A percentile compares a stretch with the other conserved stretches of the same genome.
Conservation (phyloP, 2,113 vertebrate genomes). For the Takifugu bimaculatus region DNA sequence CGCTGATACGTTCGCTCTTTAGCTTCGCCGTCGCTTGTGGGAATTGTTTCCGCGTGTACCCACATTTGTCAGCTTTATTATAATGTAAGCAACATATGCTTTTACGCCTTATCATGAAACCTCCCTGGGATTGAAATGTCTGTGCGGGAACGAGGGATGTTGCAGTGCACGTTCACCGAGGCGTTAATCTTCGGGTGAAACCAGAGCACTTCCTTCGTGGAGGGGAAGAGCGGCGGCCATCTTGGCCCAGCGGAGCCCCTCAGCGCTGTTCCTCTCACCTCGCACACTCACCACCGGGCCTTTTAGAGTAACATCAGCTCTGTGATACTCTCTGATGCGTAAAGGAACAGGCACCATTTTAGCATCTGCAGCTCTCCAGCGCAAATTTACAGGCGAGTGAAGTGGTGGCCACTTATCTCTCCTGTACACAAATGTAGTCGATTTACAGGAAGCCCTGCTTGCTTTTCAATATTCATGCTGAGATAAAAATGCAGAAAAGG, state of each 20-base stretch:
- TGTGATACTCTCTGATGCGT: slow-evolving; percentile 33
- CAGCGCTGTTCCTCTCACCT: slow-evolving; percentile 32
- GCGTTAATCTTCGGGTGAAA: too few species aligned
- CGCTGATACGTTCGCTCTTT: neutral
- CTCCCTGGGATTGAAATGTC: too few species aligned
- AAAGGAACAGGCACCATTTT: slow-evolving; percentile 35
- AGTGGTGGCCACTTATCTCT: slow-evolving; percentile 60
- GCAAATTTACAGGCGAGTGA: slow-evolving; percentile 30
- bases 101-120: too few species aligned
- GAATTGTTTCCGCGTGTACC: neutral
- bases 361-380: slow-evolving; percentile 39
- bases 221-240: slow-evolving; percentile 17
- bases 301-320: slow-evolving; percentile 25
- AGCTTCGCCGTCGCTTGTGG: neutral
- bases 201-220: too few species aligned
- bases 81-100: neutral
- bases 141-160: too few species aligned
- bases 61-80: neutral
- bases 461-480: slow-evolving; percentile 62
- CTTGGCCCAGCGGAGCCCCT: slow-evolving; percentile 19
- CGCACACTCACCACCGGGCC: slow-evolving; percentile 14
- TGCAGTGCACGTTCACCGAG: too few species aligned
- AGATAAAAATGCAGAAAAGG: slow-evolving; percentile 48
- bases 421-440: slow-evolving; percentile 55
- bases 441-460: slow-evolving; percentile 51